Conservation (phyloP, 1,140 invertebrate genomes). For the Drosophila parvula region DNA sequence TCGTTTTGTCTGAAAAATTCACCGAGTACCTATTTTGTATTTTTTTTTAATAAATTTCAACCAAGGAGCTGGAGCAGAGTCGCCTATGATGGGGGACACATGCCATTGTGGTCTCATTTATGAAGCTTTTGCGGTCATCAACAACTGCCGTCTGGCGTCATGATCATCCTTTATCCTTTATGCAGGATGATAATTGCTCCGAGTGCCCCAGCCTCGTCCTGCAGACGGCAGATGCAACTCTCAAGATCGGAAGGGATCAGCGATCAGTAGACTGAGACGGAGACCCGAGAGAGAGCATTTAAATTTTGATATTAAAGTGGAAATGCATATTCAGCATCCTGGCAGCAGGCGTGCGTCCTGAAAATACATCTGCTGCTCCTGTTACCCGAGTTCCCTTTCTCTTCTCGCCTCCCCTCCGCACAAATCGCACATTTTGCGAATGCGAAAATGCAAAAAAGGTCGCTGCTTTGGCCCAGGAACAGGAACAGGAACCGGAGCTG, state of each 20-base stretch:
- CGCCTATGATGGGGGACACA: constrained; percentile 25
- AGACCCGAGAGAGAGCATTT: constrained; percentile 61
- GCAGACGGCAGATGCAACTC: constrained; percentile 72
- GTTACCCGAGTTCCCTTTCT: constrained; percentile 33
- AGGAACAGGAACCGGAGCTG: constrained; percentile 74
- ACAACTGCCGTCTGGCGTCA: constrained; percentile 56
- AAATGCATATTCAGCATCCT: constrained; percentile 83
- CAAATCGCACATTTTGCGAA: constrained; percentile 17
- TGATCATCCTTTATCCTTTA: constrained; percentile 45
- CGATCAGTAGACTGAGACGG: constrained; percentile 12
- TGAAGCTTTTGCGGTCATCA: constrained; percentile 33
- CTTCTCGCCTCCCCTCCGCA: constrained; percentile 4
- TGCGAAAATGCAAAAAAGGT: constrained; percentile 52
- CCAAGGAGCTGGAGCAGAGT: background rate
- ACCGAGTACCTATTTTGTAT: too few species aligned
- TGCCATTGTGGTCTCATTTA: constrained; percentile 39
- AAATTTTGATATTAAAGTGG: constrained; percentile 83
- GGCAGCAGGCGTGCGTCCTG: constrained; percentile 75
- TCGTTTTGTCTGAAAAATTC: too few species aligned
- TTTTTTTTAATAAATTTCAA: background rate
- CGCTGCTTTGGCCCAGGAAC: constrained; percentile 47
- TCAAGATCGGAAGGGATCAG: constrained; percentile 74
- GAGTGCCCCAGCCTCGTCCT: constrained; percentile 46
- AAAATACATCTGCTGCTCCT: constrained; percentile 76
- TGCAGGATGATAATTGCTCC: constrained; percentile 70